phyloP scores from a whole-genome alignment of 2,797 vertebrate species.

The Lepilemur ruficaudatus region DNA sequence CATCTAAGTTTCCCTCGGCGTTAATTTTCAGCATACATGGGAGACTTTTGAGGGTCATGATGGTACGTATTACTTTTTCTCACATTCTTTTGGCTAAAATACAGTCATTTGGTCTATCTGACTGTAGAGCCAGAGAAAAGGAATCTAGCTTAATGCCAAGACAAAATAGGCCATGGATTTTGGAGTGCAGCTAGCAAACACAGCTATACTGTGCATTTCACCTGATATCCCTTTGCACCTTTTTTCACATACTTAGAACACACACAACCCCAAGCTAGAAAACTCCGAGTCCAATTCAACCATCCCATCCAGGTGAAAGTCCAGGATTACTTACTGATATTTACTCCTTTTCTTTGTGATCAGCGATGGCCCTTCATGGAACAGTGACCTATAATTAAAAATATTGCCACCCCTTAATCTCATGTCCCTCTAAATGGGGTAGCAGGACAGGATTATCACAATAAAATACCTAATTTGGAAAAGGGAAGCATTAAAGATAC shows the following conservation, averaged over 20 bases:
- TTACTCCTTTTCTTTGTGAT: background rate
- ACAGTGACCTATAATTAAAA: background rate
- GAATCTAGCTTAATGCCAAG: background rate
- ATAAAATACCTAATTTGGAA: background rate
- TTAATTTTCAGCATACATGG: background rate
- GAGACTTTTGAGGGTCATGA: background rate
- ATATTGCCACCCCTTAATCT: background rate
- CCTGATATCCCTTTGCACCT: background rate
- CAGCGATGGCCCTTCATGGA: background rate
- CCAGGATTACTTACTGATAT: background rate
- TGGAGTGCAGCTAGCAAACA: fast-evolving
- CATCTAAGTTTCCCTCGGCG: background rate
- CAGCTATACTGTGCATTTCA: background rate
- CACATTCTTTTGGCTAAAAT: background rate
- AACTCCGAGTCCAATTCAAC: background rate
- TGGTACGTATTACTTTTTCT: background rate
- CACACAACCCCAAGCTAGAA: too few species aligned
- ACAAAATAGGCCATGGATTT: background rate
- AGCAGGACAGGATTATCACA: background rate
- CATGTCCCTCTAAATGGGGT: background rate
- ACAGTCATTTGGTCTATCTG: background rate
- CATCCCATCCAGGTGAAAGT: background rate
- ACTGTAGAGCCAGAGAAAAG: background rate
- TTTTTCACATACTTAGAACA: background rate
- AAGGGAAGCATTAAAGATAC: background rate